phyloP scores from a whole-genome alignment of 2,113 vertebrate genomes.

The Triplophysa rosa region DNA sequence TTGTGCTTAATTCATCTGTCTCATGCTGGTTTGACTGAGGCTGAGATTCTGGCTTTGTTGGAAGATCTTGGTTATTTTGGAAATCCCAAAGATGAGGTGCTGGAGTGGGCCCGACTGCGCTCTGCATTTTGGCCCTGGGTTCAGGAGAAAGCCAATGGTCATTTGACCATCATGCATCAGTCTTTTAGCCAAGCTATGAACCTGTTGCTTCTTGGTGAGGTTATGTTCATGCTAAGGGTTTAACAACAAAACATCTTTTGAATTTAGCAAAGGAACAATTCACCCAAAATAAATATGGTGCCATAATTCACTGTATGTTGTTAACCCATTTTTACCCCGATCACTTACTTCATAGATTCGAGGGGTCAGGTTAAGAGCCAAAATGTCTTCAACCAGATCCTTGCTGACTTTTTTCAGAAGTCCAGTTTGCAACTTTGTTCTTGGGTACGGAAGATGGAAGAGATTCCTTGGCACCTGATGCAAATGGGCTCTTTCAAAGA shows the following conservation, averaged over 20 bases:
- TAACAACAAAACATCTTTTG: too few relatives aligned
- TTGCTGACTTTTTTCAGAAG: constrained; percentile 38
- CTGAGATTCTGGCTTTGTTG: constrained; percentile 51
- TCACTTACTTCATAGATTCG: background rate
- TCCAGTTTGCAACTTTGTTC: background rate
- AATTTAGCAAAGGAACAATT: too few relatives aligned
- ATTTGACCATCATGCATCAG: constrained; percentile 57
- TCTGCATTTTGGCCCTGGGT: constrained; percentile 54
- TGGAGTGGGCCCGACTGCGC: constrained; percentile 63
- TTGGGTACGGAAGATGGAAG: constrained; percentile 29
- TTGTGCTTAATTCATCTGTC: constrained; percentile 54
- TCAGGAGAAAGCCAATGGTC: constrained; percentile 50
- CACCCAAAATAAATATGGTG: too few relatives aligned
- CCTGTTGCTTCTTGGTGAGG: constrained; percentile 55
- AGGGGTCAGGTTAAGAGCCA: constrained; percentile 2
- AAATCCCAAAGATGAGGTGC: background rate
- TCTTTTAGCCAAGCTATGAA: constrained; percentile 53
- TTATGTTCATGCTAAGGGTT: background rate
- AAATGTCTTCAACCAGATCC: constrained; percentile 20
- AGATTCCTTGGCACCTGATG: constrained; percentile 45
- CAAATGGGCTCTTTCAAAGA: constrained; percentile 21
- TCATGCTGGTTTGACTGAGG: constrained; percentile 32
- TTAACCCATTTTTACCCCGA: too few relatives aligned
- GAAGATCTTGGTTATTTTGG: constrained; percentile 51
- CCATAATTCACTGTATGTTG: too few relatives aligned